phyloP scores from a whole-genome alignment of 2,797 vertebrate genomes.

The Sternotherus odoratus region DNA sequence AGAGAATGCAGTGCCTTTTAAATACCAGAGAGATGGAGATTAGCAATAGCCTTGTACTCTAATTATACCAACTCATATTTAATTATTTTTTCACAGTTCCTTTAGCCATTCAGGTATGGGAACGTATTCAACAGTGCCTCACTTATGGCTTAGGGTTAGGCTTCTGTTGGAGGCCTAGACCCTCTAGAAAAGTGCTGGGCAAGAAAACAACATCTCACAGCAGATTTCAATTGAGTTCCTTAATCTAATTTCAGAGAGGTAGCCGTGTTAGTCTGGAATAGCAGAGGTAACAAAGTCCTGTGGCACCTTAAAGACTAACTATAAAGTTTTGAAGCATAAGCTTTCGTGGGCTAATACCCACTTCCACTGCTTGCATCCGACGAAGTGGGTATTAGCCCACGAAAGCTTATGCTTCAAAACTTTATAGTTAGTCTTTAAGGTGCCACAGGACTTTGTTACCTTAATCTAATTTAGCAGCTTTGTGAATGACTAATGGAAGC shows the following conservation, averaged over 20 bases:
- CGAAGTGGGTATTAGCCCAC: too few relatives aligned
- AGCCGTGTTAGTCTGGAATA: too few relatives aligned
- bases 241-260: background rate
- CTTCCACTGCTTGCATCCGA: too few relatives aligned
- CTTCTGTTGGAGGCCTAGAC: background rate
- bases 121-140: background rate
- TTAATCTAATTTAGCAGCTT: background rate
- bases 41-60: background rate
- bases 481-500: background rate
- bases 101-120: accelerated
- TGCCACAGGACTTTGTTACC: too few relatives aligned
- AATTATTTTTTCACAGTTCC: constrained; percentile 1
- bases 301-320: too few relatives aligned
- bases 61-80: background rate
- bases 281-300: too few relatives aligned
- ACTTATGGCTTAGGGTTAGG: background rate
- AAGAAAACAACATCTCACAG: background rate
- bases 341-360: too few relatives aligned
- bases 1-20: background rate
- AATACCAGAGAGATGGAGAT: background rate
- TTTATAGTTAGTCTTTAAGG: too few relatives aligned
- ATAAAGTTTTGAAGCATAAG: too few relatives aligned
- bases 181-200: background rate
- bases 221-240: background rate
- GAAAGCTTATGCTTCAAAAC: too few relatives aligned